Percentiles rank a stretch among this genome's conserved stretches.
phyloP scores from a whole-genome alignment of 1,140 invertebrate genomes.

The Agrilus planipennis region DNA sequence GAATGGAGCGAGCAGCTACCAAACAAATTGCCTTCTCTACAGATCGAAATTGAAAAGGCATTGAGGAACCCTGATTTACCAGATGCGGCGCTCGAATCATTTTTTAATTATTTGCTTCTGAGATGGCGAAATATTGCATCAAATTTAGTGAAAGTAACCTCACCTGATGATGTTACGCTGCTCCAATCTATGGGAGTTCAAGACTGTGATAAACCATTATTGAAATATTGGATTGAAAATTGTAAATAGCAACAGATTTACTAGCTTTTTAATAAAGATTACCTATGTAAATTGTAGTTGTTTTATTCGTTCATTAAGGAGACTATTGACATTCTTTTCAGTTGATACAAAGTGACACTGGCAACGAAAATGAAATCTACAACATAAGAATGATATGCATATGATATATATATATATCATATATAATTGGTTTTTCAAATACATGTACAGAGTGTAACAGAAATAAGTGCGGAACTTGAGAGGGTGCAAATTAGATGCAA shows the following conservation, averaged over 20 bases:
- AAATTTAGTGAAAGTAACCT: conserved; percentile 1
- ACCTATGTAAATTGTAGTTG: no score
- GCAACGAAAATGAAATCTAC: no score
- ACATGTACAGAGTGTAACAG: no score
- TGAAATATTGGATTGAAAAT: conserved; percentile 5
- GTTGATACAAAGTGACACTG: no score
- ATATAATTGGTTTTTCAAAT: no score
- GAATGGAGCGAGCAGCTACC: conserved; percentile 9
- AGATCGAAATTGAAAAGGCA: conserved; percentile 4
- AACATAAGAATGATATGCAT: no score
- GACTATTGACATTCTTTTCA: no score
- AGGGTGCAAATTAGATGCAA: no score
- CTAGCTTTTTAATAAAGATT: no score
- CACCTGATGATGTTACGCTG: conserved; percentile 3
- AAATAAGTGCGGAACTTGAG: no score
- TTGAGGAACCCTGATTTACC: conserved; percentile 9
- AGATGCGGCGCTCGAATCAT: conserved; percentile 5
- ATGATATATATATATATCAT: no score
- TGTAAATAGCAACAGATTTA: conserved; percentile 1
- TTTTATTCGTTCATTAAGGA: no score
- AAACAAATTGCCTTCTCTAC: conserved; percentile 4
- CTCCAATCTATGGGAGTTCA: conserved; percentile 8
- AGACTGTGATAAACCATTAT: conserved; percentile 8
- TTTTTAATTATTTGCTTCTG: conserved; percentile 5
- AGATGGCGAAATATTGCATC: conserved; percentile 6